Evolutionary conservation across 2,113 vertebrate species (phyloP).

Genomic region (Perca flavescens): DNA sequence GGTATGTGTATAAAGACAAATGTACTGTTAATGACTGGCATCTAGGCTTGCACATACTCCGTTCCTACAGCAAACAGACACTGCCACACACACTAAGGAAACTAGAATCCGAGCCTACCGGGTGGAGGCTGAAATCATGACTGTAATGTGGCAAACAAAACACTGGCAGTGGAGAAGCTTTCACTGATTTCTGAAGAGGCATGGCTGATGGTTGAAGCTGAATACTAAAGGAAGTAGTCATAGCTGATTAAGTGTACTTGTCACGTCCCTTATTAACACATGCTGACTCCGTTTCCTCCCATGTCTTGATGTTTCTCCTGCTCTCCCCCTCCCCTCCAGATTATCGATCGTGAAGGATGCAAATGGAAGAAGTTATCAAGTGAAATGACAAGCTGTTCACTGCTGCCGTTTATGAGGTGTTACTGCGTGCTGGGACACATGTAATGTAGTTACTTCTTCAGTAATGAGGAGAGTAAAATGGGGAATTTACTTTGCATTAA

Average conservation of each 20-base stretch:
- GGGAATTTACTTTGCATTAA: neutral
- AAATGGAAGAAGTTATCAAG: conserved; percentile 82
- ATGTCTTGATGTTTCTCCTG: conserved; percentile 14
- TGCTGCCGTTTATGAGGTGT: conserved; percentile 65
- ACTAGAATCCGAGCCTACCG: too few species aligned
- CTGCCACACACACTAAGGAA: neutral
- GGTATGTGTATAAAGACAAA: neutral
- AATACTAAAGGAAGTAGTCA: conserved; percentile 13
- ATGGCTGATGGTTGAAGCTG: conserved; percentile 3
- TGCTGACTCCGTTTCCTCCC: conserved; percentile 15
- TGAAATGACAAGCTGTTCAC: conserved; percentile 69
- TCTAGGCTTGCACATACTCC: neutral
- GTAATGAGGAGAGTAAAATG: neutral
- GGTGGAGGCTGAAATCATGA: neutral
- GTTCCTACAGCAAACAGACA: neutral
- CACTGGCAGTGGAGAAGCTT: neutral
- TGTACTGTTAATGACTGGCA: neutral
- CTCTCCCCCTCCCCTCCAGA: neutral
- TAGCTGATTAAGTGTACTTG: conserved; percentile 39
- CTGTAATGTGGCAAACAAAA: neutral
- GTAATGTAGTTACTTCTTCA: neutral
- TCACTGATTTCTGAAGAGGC: conserved; percentile 10
- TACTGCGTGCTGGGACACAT: conserved; percentile 2
- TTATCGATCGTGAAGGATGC: conserved; percentile 68
- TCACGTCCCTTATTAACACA: conserved; percentile 32